Percentiles rank a stretch among this genome's conserved stretches.
Conservation (phyloP, 2,113 vertebrate genomes). For the Columba janthina region DNA sequence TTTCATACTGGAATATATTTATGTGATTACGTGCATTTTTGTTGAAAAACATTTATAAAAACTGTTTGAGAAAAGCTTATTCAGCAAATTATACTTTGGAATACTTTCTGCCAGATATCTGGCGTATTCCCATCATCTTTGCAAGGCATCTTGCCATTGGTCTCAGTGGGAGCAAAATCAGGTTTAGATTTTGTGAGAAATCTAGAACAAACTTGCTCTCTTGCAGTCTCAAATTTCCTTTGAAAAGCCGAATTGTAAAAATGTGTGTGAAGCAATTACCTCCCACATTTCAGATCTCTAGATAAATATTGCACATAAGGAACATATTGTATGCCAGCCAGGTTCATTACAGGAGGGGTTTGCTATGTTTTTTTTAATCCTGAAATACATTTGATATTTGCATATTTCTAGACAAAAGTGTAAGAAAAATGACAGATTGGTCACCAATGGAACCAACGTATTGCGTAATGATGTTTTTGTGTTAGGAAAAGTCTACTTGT, state of each 20-base stretch:
- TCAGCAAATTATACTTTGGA: conserved; percentile 10
- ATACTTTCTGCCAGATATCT: neutral
- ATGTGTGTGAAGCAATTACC: neutral
- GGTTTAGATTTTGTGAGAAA: neutral
- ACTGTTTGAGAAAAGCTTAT: conserved; percentile 19
- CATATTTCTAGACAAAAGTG: conserved; percentile 13
- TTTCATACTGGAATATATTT: conserved; percentile 37
- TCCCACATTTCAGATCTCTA: neutral
- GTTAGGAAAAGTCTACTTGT: conserved; percentile 7
- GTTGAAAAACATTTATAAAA: conserved; percentile 24
- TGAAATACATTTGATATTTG: conserved; percentile 49
- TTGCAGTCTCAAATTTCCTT: neutral
- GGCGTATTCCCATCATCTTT: neutral
- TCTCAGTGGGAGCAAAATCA: neutral
- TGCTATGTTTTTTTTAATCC: conserved; percentile 60
- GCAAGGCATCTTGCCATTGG: neutral
- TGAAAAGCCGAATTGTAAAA: neutral
- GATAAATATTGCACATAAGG: neutral
- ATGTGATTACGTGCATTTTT: conserved; percentile 24
- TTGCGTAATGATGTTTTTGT: conserved; percentile 19
- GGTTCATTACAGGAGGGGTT: neutral
- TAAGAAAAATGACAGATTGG: conserved; percentile 35
- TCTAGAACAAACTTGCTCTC: neutral
- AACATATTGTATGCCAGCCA: neutral
- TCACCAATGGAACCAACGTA: conserved; percentile 48